Evolutionary conservation across 2,113 vertebrate species (phyloP).

Genomic region (Gobio gobio): DNA sequence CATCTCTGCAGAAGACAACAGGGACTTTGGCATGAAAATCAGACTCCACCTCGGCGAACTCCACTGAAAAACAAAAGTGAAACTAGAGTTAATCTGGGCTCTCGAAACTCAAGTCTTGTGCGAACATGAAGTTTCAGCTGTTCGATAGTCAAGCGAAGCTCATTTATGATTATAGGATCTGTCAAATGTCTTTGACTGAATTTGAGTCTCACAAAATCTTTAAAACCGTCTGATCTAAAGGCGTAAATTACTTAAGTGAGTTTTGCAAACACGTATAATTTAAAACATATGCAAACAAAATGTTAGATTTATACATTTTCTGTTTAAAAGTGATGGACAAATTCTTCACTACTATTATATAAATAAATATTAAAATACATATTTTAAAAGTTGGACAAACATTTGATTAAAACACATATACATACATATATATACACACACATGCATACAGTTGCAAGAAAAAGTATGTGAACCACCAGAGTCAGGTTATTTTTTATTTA

Average conservation of each 20-base stretch:
- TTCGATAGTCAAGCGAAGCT: background rate
- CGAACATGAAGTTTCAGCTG: background rate
- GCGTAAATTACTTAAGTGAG: background rate
- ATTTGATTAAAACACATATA: too few species aligned
- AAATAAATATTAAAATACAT: too few species aligned
- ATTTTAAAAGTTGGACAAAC: too few species aligned
- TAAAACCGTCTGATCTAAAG: background rate
- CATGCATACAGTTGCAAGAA: too few species aligned
- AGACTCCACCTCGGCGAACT: slow-evolving; percentile 92
- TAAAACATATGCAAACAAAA: background rate
- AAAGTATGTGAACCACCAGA: too few species aligned
- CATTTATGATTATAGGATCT: background rate
- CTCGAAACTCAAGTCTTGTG: background rate
- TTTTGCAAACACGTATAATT: background rate
- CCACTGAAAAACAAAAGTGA: slow-evolving; percentile 71
- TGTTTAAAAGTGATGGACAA: too few species aligned
- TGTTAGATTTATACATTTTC: background rate
- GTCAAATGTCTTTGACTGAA: too few species aligned
- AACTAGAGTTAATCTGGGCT: slow-evolving; percentile 6
- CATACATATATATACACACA: too few species aligned
- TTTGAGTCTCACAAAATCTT: background rate
- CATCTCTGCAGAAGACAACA: slow-evolving; percentile 92
- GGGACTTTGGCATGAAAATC: slow-evolving; percentile 99
- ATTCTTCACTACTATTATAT: background rate
- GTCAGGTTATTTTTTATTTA: too few species aligned